Evolutionary conservation across 1,140 invertebrate genomes (phyloP), one percentile per base, ranked within the genome.

Genomic region (Bombus confusus): DNA sequence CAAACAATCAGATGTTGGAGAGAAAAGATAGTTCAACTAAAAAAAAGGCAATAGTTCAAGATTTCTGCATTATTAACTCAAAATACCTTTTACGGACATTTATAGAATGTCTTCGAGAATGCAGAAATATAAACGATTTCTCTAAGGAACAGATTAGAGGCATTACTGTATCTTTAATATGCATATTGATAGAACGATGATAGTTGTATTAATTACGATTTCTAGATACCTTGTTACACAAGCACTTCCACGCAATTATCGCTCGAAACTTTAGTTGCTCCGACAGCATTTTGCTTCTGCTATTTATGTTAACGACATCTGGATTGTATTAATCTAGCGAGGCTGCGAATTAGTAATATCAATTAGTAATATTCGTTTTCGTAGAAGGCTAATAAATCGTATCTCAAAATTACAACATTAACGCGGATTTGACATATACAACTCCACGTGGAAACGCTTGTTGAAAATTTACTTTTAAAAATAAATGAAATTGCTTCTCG

Each of bases 251-350:
- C 34, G 15, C 78, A 37, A 57, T 25, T 57, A 39, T 25, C 34
- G 5, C 47, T 39, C 71, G 68, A 37, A 72, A 80, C 68, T 59
- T 25, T 41, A 8, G n/a, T 15, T 62, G 12, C 6, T 41, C 28
- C n/a, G 22, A 68, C 8, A 66, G 39, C 78, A 71, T 43, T 80
- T 57, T n/a, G n/a, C n/a, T 73, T 41, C 37, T 72, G 66, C n/a
- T n/a, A 37, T 31, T 72, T 41, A 59, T 22, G 31, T 57, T 62
- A 47, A 62, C 31, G 22, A 79, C 31, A 43, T 25, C 3, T 66
- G 22, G 3, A 47, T 37, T 68, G n/a, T n/a, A n/a, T n/a, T n/a
- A 5, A 39, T 6, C 37, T 64, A 18, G 22, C 37, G 9, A 13
- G 15, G 39, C 25, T n/a, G 3, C 31, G 22, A 62, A 77, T 41